Conservation (phyloP, 2,888 invertebrate species). For the Pimpla rufipes region DNA sequence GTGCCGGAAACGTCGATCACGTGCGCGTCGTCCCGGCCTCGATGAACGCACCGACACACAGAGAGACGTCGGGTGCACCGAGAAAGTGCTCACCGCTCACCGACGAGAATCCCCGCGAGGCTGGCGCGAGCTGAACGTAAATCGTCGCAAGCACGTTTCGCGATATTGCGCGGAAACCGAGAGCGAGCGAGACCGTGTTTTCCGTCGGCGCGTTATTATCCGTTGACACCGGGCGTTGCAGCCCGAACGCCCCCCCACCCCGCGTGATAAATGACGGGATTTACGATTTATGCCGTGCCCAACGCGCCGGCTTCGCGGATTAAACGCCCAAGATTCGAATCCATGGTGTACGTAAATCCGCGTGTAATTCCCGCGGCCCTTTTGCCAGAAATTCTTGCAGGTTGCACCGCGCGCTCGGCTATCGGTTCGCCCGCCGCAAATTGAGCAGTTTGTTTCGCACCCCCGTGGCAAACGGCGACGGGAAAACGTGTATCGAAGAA, state of each 20-base stretch:
- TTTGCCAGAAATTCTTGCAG: conserved; percentile 62
- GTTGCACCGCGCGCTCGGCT: conserved; percentile 75
- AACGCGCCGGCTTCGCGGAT: conserved; percentile 41
- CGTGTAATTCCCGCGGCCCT: background rate
- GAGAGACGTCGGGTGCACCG: background rate
- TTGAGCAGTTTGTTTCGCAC: conserved; percentile 82
- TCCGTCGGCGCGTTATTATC: conserved; percentile 51
- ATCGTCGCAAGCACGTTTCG: conserved; percentile 59
- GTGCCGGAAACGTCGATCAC: conserved; percentile 58
- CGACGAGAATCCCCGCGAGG: conserved; percentile 39
- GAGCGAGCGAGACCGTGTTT: conserved; percentile 48
- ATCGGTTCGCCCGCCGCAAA: conserved; percentile 82
- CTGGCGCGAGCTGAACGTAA: conserved; percentile 53
- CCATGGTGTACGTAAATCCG: conserved; percentile 42
- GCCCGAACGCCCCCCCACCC: background rate
- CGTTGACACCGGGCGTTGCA: conserved; percentile 40
- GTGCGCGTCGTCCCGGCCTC: conserved; percentile 24
- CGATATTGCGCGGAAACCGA: conserved; percentile 60
- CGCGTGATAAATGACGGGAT: conserved; percentile 76
- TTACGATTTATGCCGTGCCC: conserved; percentile 69
- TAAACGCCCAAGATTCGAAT: conserved; percentile 52
- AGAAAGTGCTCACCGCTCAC: conserved; percentile 32
- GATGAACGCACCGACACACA: background rate
- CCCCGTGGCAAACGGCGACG: conserved; percentile 37
- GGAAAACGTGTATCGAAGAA: conserved; percentile 63